These are phyloP conservation scores for Chloromyia formosa DNA, from an alignment of 2,888 invertebrate species.

Conservation along the genomic window DNA sequence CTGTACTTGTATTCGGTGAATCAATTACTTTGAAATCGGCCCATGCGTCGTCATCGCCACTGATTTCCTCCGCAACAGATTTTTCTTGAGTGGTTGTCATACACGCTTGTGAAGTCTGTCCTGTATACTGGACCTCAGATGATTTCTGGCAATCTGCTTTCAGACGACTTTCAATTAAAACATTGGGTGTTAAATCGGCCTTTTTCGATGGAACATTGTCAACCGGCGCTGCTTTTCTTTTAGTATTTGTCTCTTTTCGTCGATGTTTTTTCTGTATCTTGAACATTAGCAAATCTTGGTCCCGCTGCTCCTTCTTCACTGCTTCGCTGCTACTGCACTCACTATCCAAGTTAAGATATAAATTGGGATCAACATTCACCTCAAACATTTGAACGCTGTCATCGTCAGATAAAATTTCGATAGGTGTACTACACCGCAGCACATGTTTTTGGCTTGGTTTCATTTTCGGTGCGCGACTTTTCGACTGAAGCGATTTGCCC, in stretches of 20 bases:
- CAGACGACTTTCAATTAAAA: background rate
- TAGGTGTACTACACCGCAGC: slow-evolving; percentile 7
- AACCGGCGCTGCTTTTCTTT: background rate
- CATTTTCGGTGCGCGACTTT: background rate
- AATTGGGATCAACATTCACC: slow-evolving; percentile 53
- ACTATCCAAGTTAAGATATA: slow-evolving; percentile 51
- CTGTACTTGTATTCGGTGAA: slow-evolving; percentile 38
- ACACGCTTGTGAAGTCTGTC: background rate
- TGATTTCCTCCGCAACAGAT: slow-evolving; percentile 31
- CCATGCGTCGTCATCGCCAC: slow-evolving; percentile 45
- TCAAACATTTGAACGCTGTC: slow-evolving; percentile 51
- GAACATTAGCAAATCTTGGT: background rate
- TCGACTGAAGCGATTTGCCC: background rate
- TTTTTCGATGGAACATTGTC: background rate
- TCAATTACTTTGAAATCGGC: slow-evolving; percentile 47
- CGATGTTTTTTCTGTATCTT: slow-evolving; percentile 40
- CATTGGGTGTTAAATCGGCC: background rate
- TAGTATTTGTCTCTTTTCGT: slow-evolving; percentile 39
- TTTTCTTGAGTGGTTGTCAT: background rate
- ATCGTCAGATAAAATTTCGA: slow-evolving; percentile 53
- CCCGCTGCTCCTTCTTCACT: background rate
- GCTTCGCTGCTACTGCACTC: slow-evolving; percentile 34
- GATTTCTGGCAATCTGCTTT: background rate
- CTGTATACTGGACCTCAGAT: background rate
- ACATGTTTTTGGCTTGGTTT: background rate